phyloP scores from a whole-genome alignment of 2,797 vertebrate genomes.

The Enteromius radiatus region DNA sequence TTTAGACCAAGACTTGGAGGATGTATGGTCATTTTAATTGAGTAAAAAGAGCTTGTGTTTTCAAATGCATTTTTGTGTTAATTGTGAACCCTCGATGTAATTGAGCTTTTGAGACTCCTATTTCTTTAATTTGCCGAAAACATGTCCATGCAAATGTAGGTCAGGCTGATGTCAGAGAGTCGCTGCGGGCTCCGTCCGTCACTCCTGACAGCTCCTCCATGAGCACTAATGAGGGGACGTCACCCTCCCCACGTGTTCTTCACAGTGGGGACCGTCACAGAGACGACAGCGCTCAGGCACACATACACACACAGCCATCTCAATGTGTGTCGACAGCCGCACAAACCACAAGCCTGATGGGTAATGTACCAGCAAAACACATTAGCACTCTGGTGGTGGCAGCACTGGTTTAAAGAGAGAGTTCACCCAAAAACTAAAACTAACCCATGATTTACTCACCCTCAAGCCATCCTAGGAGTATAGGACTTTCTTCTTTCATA shows the following conservation, averaged over 20 bases:
- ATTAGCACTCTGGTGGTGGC: constrained; percentile 48
- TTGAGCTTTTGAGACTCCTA: not conserved
- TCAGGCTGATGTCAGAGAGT: constrained; percentile 67
- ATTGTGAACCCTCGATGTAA: not conserved
- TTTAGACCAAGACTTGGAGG: not conserved
- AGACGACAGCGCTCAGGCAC: constrained; percentile 36
- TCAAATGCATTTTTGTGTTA: not conserved
- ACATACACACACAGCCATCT: not conserved
- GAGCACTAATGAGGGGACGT: constrained; percentile 64
- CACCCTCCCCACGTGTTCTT: constrained; percentile 46
- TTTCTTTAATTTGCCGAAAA: not conserved
- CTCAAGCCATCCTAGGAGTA: too few species aligned
- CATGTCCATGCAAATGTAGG: constrained; percentile 71
- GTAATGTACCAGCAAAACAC: constrained; percentile 50
- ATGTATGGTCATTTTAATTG: not conserved
- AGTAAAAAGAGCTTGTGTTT: not conserved
- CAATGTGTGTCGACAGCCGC: constrained; percentile 56
- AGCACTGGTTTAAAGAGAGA: not conserved
- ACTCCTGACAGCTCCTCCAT: constrained; percentile 59
- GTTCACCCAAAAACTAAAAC: not conserved
- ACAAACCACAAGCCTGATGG: constrained; percentile 27
- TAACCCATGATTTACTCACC: too few species aligned
- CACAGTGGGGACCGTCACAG: constrained; percentile 36
- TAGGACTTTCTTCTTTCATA: too few species aligned
- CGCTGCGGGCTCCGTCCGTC: constrained; percentile 58